Evolutionary conservation across 2,888 invertebrate species (phyloP).

Genomic region (Chrysolina haemoptera): DNA sequence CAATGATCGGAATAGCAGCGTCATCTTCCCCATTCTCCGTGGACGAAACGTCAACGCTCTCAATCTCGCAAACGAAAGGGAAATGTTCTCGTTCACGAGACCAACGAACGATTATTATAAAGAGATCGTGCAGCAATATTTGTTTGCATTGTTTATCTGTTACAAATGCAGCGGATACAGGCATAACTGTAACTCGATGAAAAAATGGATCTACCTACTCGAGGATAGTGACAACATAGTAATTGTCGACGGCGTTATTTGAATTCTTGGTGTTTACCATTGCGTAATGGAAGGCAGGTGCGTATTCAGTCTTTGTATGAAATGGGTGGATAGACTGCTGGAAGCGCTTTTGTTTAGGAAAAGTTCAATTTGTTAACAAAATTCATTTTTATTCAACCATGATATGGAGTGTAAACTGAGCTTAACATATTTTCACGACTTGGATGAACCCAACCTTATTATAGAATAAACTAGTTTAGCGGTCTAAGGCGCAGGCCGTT

Average conservation of each 20-base stretch:
- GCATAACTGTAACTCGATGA: slow-evolving; percentile 27
- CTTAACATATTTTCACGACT: no score
- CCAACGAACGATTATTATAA: neutral
- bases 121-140: slow-evolving; percentile 19
- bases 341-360: no score
- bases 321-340: neutral
- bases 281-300: slow-evolving; percentile 31
- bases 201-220: slow-evolving; percentile 27
- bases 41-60: neutral
- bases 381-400: neutral
- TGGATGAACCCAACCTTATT: no score
- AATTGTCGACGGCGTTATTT: slow-evolving; percentile 35
- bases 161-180: slow-evolving; percentile 1
- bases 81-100: slow-evolving; percentile 23
- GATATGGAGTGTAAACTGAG: neutral
- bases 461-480: no score
- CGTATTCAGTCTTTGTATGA: neutral
- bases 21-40: slow-evolving; percentile 3
- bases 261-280: slow-evolving; percentile 43
- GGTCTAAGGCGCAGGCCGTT: no score
- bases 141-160: slow-evolving; percentile 14
- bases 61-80: slow-evolving; percentile 18
- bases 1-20: neutral
- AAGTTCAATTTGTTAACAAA: no score
- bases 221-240: slow-evolving; percentile 34